A percentile compares a stretch with the other conserved stretches of the same genome.
These are phyloP conservation scores for Drosophila gaucha DNA, from an alignment of 2,888 invertebrate genomes.

Conservation along the genomic window DNA sequence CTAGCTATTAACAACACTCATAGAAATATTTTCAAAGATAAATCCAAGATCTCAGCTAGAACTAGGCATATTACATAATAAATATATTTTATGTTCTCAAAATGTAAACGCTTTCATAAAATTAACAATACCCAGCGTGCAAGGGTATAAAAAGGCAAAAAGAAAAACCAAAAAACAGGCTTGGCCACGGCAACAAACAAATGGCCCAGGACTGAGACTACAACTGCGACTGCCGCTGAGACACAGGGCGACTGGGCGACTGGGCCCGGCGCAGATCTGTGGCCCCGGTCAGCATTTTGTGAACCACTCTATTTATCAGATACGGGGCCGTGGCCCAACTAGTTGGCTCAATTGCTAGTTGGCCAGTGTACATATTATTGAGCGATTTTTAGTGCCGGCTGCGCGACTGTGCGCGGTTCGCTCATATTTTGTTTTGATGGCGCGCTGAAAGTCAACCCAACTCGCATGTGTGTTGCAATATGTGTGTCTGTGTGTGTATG, in stretches of 20 bases:
- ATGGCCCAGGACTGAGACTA: conserved; percentile 69
- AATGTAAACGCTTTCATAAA: conserved; percentile 13
- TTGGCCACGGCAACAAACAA: conserved; percentile 71
- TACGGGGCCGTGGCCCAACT: conserved; percentile 70
- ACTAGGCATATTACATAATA: too few relatives aligned
- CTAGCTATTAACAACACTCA: too few relatives aligned
- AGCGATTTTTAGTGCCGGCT: conserved; percentile 77
- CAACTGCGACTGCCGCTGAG: conserved; percentile 30
- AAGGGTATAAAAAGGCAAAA: conserved; percentile 28
- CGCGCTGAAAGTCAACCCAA: conserved; percentile 74
- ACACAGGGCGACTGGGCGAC: conserved; percentile 22
- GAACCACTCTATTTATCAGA: conserved; percentile 82
- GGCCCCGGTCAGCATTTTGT: conserved; percentile 76
- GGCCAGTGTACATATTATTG: conserved; percentile 80
- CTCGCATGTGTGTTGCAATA: conserved; percentile 21
- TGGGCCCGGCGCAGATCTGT: conserved; percentile 50
- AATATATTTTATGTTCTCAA: too few relatives aligned
- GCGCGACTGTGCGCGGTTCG: conserved; percentile 47
- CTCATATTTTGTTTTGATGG: conserved; percentile 81
- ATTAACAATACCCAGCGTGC: conserved; percentile 29
- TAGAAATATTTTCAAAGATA: too few relatives aligned
- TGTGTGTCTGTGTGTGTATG: background rate
- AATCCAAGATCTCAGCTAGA: too few relatives aligned
- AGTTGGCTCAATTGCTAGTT: conserved; percentile 77
- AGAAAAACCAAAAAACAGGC: conserved; percentile 66